Conservation (phyloP, 1,140 invertebrate species). For the Ceratitis capitata region DNA sequence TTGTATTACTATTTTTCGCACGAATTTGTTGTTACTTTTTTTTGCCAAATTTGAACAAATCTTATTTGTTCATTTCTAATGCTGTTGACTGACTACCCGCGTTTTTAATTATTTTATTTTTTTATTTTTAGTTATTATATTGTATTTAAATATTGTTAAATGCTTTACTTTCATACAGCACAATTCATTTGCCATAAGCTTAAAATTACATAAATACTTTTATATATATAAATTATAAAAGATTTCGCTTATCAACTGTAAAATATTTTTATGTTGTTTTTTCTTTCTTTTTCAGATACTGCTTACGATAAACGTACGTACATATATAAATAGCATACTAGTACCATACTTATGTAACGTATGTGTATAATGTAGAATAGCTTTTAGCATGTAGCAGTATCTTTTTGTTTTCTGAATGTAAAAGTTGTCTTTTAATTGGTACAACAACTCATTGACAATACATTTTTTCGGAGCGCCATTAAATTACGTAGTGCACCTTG, state of each 20-base stretch:
- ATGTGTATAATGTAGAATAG: constrained; percentile 35
- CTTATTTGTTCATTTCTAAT: not conserved
- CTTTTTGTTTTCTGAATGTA: not conserved
- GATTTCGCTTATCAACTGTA: constrained; percentile 35
- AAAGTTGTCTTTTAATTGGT: constrained; percentile 10
- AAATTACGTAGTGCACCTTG: not conserved
- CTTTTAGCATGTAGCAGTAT: constrained; percentile 31
- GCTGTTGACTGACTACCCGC: not conserved
- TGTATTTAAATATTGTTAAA: constrained; percentile 23
- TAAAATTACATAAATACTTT: constrained; percentile 30
- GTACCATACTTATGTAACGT: constrained; percentile 13
- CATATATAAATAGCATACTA: constrained; percentile 5
- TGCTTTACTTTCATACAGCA: constrained; percentile 1
- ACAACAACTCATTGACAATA: not conserved
- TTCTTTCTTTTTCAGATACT: not conserved
- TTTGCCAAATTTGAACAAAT: not conserved
- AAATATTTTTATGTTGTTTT: not conserved
- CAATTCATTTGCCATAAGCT: constrained; percentile 38
- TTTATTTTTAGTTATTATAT: not conserved
- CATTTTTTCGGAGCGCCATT: not conserved
- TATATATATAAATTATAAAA: constrained; percentile 39
- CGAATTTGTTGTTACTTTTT: not conserved
- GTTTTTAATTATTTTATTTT: constrained; percentile 14
- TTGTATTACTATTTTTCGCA: not conserved
- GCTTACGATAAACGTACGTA: constrained; percentile 1